A percentile compares a stretch with the other conserved stretches of the same genome.
These are phyloP conservation scores for Phalacrocorax brasilianus DNA, from an alignment of 2,113 vertebrate species.

Conservation along the genomic window DNA sequence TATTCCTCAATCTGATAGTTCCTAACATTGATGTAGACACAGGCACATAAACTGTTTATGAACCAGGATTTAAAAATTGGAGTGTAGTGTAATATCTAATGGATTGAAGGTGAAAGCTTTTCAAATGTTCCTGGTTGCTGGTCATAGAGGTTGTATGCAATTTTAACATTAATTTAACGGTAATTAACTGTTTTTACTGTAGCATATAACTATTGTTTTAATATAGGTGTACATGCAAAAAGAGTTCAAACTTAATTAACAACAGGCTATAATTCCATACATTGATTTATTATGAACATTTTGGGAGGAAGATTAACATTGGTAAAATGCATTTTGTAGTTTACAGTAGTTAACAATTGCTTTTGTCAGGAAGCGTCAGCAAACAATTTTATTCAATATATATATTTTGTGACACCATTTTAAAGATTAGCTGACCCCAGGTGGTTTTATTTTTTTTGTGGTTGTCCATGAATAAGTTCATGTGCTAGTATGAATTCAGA, in stretches of 20 bases:
- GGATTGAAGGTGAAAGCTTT: conserved; percentile 29
- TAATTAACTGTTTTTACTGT: conserved; percentile 30
- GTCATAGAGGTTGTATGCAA: not conserved
- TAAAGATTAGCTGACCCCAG: not conserved
- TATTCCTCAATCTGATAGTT: conserved; percentile 20
- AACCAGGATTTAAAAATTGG: conserved; percentile 58
- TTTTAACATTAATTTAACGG: conserved; percentile 19
- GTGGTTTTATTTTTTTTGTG: not conserved
- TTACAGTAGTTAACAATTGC: not conserved
- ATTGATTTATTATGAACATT: conserved; percentile 16
- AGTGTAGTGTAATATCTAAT: not conserved
- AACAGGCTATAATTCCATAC: not conserved
- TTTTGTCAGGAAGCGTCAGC: not conserved
- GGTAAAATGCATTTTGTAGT: conserved; percentile 34
- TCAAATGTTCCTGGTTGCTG: conserved; percentile 36
- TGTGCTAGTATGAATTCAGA: not conserved
- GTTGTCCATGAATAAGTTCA: not conserved
- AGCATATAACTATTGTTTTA: not conserved
- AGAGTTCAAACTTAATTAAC: not conserved
- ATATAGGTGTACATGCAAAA: not conserved
- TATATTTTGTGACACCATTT: not conserved
- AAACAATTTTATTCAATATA: not conserved
- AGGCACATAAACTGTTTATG: conserved; percentile 42
- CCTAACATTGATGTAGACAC: conserved; percentile 1
- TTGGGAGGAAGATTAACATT: conserved; percentile 17